These are phyloP conservation scores for Trachelus iudaicus DNA, from an alignment of 2,888 invertebrate species.

Conservation along the genomic window DNA sequence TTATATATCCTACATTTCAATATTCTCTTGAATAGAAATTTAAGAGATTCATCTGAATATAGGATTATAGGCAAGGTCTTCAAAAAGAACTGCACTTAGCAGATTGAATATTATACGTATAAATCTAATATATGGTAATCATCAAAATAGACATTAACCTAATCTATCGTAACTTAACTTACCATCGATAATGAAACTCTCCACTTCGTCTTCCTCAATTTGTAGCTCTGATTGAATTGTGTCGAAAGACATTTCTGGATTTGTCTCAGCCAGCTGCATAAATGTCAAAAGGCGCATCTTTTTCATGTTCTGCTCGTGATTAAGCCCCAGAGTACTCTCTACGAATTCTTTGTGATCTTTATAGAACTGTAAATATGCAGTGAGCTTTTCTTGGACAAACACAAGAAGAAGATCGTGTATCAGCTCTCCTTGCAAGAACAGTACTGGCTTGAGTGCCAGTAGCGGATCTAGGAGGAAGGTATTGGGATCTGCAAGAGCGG, in stretches of 20 bases:
- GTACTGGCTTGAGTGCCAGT: conserved; percentile 91
- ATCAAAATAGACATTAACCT: not conserved
- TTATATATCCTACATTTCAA: conserved; percentile 43
- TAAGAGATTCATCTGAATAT: not conserved
- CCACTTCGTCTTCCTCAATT: conserved; percentile 88
- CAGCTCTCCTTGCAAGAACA: conserved; percentile 93
- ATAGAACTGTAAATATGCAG: conserved; percentile 93
- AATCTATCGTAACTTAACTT: conserved; percentile 29
- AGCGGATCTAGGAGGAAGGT: conserved; percentile 96
- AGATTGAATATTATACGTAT: not conserved
- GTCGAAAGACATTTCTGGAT: conserved; percentile 92
- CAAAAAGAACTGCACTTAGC: not conserved
- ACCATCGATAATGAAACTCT: conserved; percentile 97
- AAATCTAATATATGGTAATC: not conserved
- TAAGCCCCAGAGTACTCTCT: conserved; percentile 75
- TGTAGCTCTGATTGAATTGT: conserved; percentile 89
- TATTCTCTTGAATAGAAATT: conserved; percentile 21
- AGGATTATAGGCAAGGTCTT: conserved; percentile 16
- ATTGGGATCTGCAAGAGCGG: conserved; percentile 94
- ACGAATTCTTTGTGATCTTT: conserved; percentile 93
- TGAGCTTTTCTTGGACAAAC: conserved; percentile 93
- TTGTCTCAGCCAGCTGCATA: conserved; percentile 96
- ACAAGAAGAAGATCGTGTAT: conserved; percentile 94
- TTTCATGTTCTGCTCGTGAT: conserved; percentile 94
- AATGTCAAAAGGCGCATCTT: conserved; percentile 97